A percentile compares a stretch with the other conserved stretches of the same genome.
These are phyloP conservation scores for Tetramorium alpestre DNA, from an alignment of 1,140 invertebrate species.

Conservation along the genomic window DNA sequence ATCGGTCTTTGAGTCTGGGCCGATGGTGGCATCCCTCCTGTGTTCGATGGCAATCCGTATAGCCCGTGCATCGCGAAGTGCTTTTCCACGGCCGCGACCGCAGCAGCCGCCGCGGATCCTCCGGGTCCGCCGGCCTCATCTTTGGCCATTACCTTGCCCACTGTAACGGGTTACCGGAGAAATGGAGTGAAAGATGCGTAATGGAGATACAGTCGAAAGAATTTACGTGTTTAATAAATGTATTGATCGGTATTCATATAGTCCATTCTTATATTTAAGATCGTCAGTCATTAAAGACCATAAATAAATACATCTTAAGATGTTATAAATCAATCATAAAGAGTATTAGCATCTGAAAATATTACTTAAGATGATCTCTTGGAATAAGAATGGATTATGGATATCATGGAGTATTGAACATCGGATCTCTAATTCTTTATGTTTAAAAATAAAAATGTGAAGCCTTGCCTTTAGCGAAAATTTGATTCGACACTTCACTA, in stretches of 20 bases:
- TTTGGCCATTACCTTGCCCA: slow-evolving; percentile 82
- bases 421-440: too few species aligned
- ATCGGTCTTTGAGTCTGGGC: slow-evolving; percentile 82
- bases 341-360: too few species aligned
- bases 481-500: not conserved
- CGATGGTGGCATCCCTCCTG: slow-evolving; percentile 81
- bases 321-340: too few species aligned
- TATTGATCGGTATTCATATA: too few species aligned
- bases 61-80: slow-evolving; percentile 85
- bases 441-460: not conserved
- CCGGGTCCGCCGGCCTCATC: slow-evolving; percentile 79
- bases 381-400: too few species aligned
- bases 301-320: too few species aligned
- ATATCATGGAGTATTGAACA: too few species aligned
- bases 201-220: not conserved
- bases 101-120: slow-evolving; percentile 78
- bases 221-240: too few species aligned
- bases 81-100: slow-evolving; percentile 83
- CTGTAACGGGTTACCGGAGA: slow-evolving; percentile 68
- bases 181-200: not conserved
- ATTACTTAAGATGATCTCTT: too few species aligned
- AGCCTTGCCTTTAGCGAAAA: not conserved
- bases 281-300: too few species aligned
- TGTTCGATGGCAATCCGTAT: slow-evolving; percentile 80
- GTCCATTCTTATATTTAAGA: too few species aligned